Percentiles rank a stretch among this genome's conserved stretches.
Conservation (phyloP, 2,797 vertebrate genomes). For the Coreius guichenoti region DNA sequence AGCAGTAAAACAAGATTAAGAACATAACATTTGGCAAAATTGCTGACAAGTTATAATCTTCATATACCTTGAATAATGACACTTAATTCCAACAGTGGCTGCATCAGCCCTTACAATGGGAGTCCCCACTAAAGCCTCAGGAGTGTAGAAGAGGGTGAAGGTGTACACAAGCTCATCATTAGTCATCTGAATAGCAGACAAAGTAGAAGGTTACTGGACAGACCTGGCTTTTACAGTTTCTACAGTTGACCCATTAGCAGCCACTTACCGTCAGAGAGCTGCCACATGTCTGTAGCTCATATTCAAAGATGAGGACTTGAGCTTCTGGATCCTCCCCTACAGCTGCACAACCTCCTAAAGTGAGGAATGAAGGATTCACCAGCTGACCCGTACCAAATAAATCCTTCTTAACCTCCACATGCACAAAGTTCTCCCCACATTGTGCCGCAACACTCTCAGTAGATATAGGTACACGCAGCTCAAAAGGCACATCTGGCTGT, state of each 20-base stretch:
- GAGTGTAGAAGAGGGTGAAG: conserved; percentile 68
- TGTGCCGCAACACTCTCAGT: conserved; percentile 64
- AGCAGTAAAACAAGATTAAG: not conserved
- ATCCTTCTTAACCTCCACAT: conserved; percentile 71
- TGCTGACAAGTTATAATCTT: not conserved
- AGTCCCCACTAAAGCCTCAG: not conserved
- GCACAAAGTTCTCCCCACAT: conserved; percentile 65
- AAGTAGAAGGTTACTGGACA: not conserved
- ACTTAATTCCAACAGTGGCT: conserved; percentile 69
- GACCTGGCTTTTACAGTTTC: not conserved
- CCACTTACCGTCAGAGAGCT: conserved; percentile 64
- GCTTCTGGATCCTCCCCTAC: conserved; percentile 47
- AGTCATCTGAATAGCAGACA: conserved; percentile 62
- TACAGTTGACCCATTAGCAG: not conserved
- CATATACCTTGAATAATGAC: conserved; percentile 66
- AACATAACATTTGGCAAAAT: not conserved
- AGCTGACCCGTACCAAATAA: conserved; percentile 69
- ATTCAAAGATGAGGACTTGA: conserved; percentile 68
- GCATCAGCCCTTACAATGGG: conserved; percentile 67
- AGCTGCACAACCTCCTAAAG: conserved; percentile 67
- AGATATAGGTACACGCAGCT: conserved; percentile 56
- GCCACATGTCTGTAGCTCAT: conserved; percentile 67
- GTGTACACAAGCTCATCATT: conserved; percentile 67
- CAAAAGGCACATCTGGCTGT: conserved; percentile 1
- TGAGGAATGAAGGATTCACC: conserved; percentile 65